A percentile compares a stretch with the other conserved stretches of the same genome.
These are phyloP conservation scores for Archips xylosteana DNA, from an alignment of 2,888 invertebrate species.

Conservation along the genomic window DNA sequence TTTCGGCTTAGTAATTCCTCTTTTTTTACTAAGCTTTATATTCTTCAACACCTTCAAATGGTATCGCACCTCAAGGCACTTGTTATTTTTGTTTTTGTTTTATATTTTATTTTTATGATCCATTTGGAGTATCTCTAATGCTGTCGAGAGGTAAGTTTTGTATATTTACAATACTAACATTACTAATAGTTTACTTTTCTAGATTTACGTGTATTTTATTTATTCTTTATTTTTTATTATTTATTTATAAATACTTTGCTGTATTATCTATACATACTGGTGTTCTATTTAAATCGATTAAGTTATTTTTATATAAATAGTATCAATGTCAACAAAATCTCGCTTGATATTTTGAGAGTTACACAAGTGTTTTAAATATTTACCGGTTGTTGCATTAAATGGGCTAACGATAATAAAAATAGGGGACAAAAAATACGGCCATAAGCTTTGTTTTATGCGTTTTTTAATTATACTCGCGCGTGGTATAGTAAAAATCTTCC, in stretches of 20 bases:
- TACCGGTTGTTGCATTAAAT: no score
- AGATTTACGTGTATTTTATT: background rate
- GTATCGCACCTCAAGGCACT: slow-evolving; percentile 11
- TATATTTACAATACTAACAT: background rate
- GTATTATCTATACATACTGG: no score
- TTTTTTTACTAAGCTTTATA: slow-evolving; percentile 7
- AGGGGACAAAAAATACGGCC: no score
- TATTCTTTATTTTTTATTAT: slow-evolving; percentile 3
- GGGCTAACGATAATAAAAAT: no score
- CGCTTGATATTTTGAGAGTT: no score
- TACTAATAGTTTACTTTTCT: slow-evolving; percentile 16
- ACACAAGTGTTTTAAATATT: no score
- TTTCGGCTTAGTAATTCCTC: slow-evolving; percentile 8
- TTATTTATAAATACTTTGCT: background rate
- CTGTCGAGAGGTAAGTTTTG: slow-evolving; percentile 17
- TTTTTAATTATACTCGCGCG: no score
- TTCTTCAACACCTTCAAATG: slow-evolving; percentile 9
- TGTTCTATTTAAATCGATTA: no score
- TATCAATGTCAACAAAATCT: no score
- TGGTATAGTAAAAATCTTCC: no score
- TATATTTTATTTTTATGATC: background rate
- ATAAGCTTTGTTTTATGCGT: no score
- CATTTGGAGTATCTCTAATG: slow-evolving; percentile 2
- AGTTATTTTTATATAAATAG: no score
- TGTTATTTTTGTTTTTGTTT: slow-evolving; percentile 5